Base-by-base conservation (phyloP, 2,797 vertebrate genomes). In the Diceros bicornis region DNA sequence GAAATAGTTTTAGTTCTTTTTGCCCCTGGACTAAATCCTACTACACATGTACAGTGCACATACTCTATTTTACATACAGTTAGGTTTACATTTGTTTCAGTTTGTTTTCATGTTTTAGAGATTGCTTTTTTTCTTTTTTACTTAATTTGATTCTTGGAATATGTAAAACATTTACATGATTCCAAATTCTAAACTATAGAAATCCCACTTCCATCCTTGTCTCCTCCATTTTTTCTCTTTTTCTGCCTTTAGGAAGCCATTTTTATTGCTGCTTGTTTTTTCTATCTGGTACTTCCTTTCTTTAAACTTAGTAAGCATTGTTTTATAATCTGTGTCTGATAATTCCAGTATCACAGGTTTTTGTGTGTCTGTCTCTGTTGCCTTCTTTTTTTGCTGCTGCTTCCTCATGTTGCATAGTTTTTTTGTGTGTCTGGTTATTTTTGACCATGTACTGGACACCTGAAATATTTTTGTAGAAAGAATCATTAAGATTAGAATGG, bases 71-170 rank as follows among this genome's bases (percentile, higher is more conserved):
- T 85, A 78, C n/a, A n/a, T 91, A 41, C 21, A 69, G 17, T 85
- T 69, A n/a, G 41, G 71, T n/a, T n/a, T 78, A 41, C 18, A 29
- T 66, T 94, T 83, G 32, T 57, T 94, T 94, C 37, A 21, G 14
- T 95, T 69, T 94, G n/a, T 78, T 79, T 91, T 95, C n/a, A 27
- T 95, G 62, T 37, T 86, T 86, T 62, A 79, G 55, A 86, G 55
- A 71, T 86, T 79, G 44, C n/a, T 61, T 78, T 94, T 78, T 86
- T 27, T n/a, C 21, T 69, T 81, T 94, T 72, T 55, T 0, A 64
- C 84, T 69, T 59, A 62, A 71, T 55, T 95, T 91, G 18, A 86
- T 86, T 71, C 13, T 50, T 91, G 29, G 68, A 91, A 34, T 86
- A 72, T 47, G 20, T 95, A 91, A 91, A 85, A 57, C 32, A 57